Evolutionary conservation across 2,797 vertebrate genomes (phyloP).

Genomic region (Borostomias antarcticus): DNA sequence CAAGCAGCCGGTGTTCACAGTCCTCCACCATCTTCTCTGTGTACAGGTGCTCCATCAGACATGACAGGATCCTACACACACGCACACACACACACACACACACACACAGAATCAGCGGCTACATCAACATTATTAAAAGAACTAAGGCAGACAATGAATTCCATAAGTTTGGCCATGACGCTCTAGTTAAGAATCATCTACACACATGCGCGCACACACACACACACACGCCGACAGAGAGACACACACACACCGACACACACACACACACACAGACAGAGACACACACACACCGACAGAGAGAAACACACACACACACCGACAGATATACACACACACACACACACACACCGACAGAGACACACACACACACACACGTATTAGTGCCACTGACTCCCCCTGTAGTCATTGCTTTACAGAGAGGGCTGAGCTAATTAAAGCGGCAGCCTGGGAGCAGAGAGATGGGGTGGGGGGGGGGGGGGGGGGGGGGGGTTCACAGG

Average conservation of each 20-base stretch:
- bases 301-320: no score
- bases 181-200: no score
- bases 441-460: background rate
- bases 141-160: background rate
- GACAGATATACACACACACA: no score
- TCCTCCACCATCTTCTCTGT: constrained; percentile 89
- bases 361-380: background rate
- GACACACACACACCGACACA: no score
- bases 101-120: constrained; percentile 13
- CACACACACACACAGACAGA: no score
- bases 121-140: background rate
- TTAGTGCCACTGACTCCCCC: background rate
- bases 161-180: no score
- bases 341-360: no score
- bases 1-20: constrained; percentile 84
- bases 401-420: background rate
- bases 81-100: constrained; percentile 23
- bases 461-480: background rate
- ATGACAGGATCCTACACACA: constrained; percentile 86
- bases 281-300: no score
- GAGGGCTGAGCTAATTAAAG: background rate
- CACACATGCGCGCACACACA: background rate
- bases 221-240: no score
- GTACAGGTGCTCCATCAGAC: constrained; percentile 92
- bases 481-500: background rate